Evolutionary conservation across 2,113 vertebrate species (phyloP).

Genomic region (Pelvicachromis taeniatus): DNA sequence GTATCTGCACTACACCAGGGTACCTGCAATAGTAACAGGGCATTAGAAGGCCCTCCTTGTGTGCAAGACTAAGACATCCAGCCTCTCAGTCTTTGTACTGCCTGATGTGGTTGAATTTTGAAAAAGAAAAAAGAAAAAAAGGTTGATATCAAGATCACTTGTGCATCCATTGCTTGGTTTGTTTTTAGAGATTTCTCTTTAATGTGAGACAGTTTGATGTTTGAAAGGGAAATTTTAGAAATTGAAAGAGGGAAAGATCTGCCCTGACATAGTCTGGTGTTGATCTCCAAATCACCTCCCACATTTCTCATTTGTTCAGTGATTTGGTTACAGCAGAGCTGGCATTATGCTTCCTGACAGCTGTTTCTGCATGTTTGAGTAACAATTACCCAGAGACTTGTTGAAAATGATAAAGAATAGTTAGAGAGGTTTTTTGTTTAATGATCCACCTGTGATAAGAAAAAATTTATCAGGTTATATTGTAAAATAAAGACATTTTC

Average conservation of each 20-base stretch:
- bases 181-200: neutral
- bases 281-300: neutral
- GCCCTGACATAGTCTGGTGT: neutral
- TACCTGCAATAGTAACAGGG: neutral
- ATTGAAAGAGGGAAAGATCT: neutral
- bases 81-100: neutral
- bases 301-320: neutral
- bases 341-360: neutral
- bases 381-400: neutral
- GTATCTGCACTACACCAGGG: neutral
- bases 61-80: neutral
- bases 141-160: neutral
- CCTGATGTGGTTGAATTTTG: neutral
- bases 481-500: neutral
- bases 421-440: too few relatives aligned
- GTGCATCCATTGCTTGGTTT: neutral
- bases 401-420: neutral
- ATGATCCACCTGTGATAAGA: neutral
- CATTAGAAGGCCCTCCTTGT: neutral
- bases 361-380: neutral
- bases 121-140: neutral
- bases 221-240: neutral
- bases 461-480: neutral
- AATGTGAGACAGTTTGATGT: fast-evolving
- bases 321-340: neutral